phyloP scores from a whole-genome alignment of 2,888 invertebrate species.

The Blastobasis lacticolella region DNA sequence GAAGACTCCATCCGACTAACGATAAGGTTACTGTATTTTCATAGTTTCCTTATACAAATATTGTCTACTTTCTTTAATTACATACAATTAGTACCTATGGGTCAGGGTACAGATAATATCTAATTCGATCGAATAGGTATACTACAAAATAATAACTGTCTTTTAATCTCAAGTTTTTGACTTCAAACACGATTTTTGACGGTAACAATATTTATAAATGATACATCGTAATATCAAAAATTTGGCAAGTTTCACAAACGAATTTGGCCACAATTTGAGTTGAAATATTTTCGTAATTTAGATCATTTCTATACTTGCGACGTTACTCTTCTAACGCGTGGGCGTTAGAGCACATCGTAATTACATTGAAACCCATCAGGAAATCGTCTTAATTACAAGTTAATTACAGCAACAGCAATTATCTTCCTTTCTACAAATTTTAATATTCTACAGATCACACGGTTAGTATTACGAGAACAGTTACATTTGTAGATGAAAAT shows the following conservation, averaged over 20 bases:
- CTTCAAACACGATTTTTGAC: too few relatives aligned
- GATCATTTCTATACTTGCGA: too few relatives aligned
- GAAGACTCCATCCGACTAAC: conserved; percentile 26
- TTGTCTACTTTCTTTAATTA: conserved; percentile 51
- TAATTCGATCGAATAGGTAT: too few relatives aligned
- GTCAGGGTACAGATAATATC: background rate
- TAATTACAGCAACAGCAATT: conserved; percentile 14
- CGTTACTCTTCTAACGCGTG: too few relatives aligned
- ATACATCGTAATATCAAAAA: too few relatives aligned
- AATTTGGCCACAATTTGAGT: too few relatives aligned
- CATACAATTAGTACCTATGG: conserved; percentile 17
- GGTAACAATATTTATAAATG: too few relatives aligned
- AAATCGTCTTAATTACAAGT: conserved; percentile 5
- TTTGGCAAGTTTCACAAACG: too few relatives aligned
- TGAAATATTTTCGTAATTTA: too few relatives aligned
- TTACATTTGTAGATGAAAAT: conserved; percentile 19
- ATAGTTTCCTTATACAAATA: conserved; percentile 52
- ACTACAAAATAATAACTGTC: too few relatives aligned
- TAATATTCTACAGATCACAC: conserved; percentile 52
- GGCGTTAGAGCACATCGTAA: too few relatives aligned
- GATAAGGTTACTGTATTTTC: conserved; percentile 19
- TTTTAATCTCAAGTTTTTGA: too few relatives aligned
- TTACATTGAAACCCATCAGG: background rate
- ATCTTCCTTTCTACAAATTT: conserved; percentile 26
- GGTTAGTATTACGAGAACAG: conserved; percentile 45